Evolutionary conservation across 2,797 vertebrate species (phyloP).

Genomic region (Tauraco hartlaubi): DNA sequence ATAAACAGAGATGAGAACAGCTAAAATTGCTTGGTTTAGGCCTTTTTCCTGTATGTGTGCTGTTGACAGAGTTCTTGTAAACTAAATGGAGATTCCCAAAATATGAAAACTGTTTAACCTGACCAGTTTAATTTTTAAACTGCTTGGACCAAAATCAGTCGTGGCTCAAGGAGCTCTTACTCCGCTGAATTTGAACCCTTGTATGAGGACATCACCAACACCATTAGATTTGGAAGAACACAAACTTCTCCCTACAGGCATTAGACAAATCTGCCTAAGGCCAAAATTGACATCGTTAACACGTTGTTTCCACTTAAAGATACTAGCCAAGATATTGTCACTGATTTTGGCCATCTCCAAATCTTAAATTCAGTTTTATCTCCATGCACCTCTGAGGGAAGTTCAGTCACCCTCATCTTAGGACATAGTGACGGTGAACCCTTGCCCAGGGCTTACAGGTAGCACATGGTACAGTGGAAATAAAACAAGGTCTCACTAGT

Average conservation of each 20-base stretch:
- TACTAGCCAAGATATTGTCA: background rate
- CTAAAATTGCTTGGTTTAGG: background rate
- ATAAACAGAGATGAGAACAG: background rate
- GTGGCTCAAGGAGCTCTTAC: background rate
- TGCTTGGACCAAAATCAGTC: background rate
- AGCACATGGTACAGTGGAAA: background rate
- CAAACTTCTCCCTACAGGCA: background rate
- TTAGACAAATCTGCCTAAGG: background rate
- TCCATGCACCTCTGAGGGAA: background rate
- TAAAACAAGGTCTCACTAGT: background rate
- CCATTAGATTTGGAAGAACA: background rate
- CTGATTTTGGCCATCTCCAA: background rate
- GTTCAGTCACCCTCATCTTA: background rate
- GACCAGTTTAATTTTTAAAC: constrained; percentile 44
- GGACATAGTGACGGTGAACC: background rate
- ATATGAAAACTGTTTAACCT: constrained; percentile 36
- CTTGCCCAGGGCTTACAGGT: background rate
- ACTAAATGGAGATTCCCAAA: background rate
- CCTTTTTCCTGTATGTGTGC: background rate
- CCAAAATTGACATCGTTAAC: background rate
- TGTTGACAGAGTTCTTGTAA: constrained; percentile 43
- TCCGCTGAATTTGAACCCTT: background rate
- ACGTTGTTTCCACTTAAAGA: background rate
- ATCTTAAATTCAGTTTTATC: background rate
- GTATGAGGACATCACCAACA: background rate